Evolutionary conservation across 2,888 invertebrate genomes (phyloP).

Genomic region (Dasypolia templi): DNA sequence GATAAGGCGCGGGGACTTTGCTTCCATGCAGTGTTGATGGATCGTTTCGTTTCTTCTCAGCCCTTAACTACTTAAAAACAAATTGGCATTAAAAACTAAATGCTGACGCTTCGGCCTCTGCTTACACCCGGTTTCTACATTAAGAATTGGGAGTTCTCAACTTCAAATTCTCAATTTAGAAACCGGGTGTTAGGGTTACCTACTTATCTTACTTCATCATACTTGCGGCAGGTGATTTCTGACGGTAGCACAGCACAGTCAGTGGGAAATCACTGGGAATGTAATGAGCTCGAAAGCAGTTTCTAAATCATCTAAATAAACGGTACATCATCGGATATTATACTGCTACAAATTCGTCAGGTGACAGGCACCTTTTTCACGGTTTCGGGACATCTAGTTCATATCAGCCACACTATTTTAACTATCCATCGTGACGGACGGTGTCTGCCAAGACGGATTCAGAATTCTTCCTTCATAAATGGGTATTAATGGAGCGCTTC

Average conservation of each 20-base stretch:
- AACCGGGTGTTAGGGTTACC: background rate
- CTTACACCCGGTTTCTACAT: background rate
- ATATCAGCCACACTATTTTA: background rate
- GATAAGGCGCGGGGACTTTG: background rate
- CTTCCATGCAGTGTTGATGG: slow-evolving; percentile 10
- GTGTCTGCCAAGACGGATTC: background rate
- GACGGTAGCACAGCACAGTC: background rate
- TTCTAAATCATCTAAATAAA: background rate
- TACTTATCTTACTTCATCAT: background rate
- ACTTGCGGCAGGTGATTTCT: background rate
- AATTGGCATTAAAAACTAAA: slow-evolving; percentile 5
- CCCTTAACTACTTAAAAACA: background rate
- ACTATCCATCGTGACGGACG: background rate
- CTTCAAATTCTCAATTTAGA: background rate
- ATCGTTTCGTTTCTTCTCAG: background rate
- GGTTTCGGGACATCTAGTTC: background rate
- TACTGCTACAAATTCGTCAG: slow-evolving; percentile 8
- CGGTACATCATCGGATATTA: background rate
- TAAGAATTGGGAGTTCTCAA: background rate
- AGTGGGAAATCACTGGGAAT: background rate
- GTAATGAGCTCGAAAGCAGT: background rate
- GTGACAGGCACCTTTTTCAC: background rate
- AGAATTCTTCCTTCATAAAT: background rate
- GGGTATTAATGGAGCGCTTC: background rate
- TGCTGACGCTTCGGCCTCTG: background rate